Evolutionary conservation across 2,888 invertebrate genomes (phyloP), one percentile per base, ranked within the genome.

Genomic region (Troides oblongomaculatus): DNA sequence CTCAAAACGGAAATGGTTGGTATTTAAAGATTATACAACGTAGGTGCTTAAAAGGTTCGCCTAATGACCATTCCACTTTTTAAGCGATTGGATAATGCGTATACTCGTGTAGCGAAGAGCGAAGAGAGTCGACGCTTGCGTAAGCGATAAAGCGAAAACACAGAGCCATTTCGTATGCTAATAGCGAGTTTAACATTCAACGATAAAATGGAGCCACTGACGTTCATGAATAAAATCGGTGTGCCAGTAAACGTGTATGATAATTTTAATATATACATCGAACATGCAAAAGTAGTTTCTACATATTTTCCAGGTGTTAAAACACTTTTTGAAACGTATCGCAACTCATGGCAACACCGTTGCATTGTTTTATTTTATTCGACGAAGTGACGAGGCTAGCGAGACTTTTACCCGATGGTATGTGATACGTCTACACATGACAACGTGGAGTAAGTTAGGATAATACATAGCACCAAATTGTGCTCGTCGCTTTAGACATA

Each of bases 61-160:
- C 36, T 46, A 65, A 67, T 62, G 56, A 62, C 46, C 25, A 43
- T 64, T 61, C 43, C 25, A 50, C 56, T 46, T 62, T 69, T 43
- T 62, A 65, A 70, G 59, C 53, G 39, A 59, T 63, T 66, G 39
- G 62, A 63, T 63, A 63, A 60, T 39, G 50, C n/a, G n/a, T 53
- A 3, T 58, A 58, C 57, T 23, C 30, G 57, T 39, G 62, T 67
- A 43, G 17, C 53, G 59, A 66, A 56, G 61, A 57, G 17, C 46
- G 25, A 60, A 43, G 64, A 39, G 57, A 70, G 65, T 53, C 4
- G 12, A 21, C n/a, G 43, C 56, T 62, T 69, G 36, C 57, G 62
- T 65, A 69, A 69, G 43, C 62, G 69, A 65, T 69, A 60, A 61
- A 64, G 12, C 39, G 64, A 21, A 23, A n/a, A 46, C n/a, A 30